phyloP scores from a whole-genome alignment of 2,888 invertebrate species.

The Malthinus flaveolus region DNA sequence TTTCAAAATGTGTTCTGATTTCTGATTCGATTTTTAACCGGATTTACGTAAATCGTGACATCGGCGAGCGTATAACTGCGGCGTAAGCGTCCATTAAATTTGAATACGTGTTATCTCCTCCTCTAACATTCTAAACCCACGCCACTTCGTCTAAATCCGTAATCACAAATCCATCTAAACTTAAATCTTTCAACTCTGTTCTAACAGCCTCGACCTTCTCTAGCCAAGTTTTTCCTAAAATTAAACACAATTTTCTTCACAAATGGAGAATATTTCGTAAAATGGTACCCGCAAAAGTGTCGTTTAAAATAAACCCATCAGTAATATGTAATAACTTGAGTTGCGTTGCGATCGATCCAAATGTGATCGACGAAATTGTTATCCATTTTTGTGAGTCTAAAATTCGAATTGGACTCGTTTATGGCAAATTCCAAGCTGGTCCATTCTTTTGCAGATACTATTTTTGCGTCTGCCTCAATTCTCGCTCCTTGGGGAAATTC shows the following conservation, averaged over 20 bases:
- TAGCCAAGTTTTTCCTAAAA: conserved; percentile 68
- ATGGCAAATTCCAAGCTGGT: conserved; percentile 62
- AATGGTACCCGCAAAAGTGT: conserved; percentile 58
- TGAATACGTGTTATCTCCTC: conserved; percentile 77
- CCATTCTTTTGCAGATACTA: conserved; percentile 74
- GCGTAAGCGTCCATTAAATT: conserved; percentile 81
- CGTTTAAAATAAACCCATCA: conserved; percentile 54
- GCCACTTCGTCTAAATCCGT: conserved; percentile 87
- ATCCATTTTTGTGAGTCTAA: conserved; percentile 59
- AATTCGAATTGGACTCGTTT: conserved; percentile 47
- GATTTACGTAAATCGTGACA: conserved; percentile 71
- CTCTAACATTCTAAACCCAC: conserved; percentile 86
- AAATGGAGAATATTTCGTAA: too few relatives aligned
- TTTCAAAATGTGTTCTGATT: conserved; percentile 50
- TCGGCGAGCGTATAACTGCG: conserved; percentile 66
- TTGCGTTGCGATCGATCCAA: conserved; percentile 63
- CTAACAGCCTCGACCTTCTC: conserved; percentile 74
- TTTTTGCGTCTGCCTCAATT: conserved; percentile 75
- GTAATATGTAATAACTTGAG: too few relatives aligned
- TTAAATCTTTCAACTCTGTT: conserved; percentile 60
- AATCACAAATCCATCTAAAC: conserved; percentile 77
- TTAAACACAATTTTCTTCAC: background rate
- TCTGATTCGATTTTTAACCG: conserved; percentile 64
- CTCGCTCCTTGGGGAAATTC: conserved; percentile 55
- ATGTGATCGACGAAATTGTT: conserved; percentile 76